Evolutionary conservation across 2,113 vertebrate species (phyloP).

Genomic region (Lamprotornis superbus): DNA sequence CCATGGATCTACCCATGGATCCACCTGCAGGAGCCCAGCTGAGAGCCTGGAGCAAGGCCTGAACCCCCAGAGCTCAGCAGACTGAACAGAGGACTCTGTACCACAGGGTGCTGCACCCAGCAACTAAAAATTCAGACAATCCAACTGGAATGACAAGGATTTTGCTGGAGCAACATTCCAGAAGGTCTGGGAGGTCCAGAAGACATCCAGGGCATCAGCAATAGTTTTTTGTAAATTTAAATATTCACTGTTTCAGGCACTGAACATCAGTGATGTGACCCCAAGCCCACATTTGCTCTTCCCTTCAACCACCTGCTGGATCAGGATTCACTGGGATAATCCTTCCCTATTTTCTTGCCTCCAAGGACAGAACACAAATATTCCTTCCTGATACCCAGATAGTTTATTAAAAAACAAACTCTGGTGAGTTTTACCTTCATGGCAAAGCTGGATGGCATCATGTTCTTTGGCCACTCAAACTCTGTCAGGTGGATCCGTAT

Average conservation of each 20-base stretch:
- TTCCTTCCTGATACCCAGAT: rapidly evolving
- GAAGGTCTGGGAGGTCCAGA: neutral
- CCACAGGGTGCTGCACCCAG: neutral
- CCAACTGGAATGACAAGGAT: neutral
- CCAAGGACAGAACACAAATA: rapidly evolving
- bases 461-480: conserved; percentile 98
- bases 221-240: neutral
- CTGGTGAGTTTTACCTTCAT: conserved; percentile 87
- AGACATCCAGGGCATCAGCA: neutral
- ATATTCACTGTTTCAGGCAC: neutral
- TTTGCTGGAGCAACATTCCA: neutral
- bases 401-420: rapidly evolving
- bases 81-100: neutral
- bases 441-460: conserved; percentile 96
- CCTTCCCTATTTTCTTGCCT: neutral
- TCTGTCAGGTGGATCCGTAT: conserved; percentile 93
- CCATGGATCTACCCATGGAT: neutral
- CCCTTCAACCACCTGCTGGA: neutral
- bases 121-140: neutral
- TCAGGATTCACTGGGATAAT: neutral
- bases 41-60: neutral
- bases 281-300: too few species aligned
- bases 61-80: neutral
- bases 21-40: neutral
- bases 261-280: rapidly evolving